Evolutionary conservation across 2,113 vertebrate species (phyloP).

Genomic region (Notothenia rossii): DNA sequence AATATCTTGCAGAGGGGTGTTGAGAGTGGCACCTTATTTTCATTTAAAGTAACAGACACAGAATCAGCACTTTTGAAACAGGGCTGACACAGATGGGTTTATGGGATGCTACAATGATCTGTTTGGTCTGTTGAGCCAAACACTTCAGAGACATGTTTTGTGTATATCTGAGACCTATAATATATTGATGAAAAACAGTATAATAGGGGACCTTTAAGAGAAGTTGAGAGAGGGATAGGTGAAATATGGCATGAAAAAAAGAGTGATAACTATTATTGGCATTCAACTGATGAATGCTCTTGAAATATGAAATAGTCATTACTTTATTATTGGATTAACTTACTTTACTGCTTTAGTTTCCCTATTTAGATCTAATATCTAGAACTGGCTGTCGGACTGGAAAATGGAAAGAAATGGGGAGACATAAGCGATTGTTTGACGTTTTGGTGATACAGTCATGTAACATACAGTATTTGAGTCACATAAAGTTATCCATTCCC

Average conservation of each 20-base stretch:
- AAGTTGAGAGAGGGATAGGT: background rate
- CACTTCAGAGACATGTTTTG: too few species aligned
- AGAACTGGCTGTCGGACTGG: background rate
- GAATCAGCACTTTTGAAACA: too few species aligned
- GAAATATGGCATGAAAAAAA: conserved; percentile 5
- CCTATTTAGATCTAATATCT: too few species aligned
- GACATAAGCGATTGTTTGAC: background rate
- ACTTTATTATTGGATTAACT: conserved; percentile 24
- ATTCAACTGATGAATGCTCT: background rate
- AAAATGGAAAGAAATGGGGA: background rate
- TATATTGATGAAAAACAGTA: too few species aligned
- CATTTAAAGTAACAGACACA: too few species aligned
- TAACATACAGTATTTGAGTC: background rate
- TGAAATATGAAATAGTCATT: background rate
- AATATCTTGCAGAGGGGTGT: too few species aligned
- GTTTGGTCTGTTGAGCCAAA: too few species aligned
- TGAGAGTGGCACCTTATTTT: too few species aligned
- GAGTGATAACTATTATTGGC: conserved; percentile 13
- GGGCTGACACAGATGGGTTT: too few species aligned
- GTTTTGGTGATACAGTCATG: background rate
- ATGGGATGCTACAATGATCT: too few species aligned
- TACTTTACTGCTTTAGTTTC: background rate
- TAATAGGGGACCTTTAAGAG: background rate
- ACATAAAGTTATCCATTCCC: background rate
- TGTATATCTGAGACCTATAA: too few species aligned